A percentile compares a stretch with the other conserved stretches of the same genome.
phyloP scores from a whole-genome alignment of 30 jellyfish, hydroid and myxozoan species.

The Turritopsis dohrnii region DNA sequence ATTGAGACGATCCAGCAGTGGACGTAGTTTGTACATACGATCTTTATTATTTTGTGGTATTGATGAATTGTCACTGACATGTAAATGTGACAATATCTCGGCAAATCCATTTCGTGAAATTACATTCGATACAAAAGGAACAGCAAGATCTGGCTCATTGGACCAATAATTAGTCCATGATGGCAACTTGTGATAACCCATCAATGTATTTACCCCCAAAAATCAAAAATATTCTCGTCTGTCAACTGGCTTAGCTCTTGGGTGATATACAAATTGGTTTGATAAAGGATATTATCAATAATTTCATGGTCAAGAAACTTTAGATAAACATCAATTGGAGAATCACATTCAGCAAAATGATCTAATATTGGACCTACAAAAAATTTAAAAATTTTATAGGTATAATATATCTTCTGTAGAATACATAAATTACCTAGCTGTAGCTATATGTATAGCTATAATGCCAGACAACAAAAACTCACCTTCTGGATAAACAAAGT shows the following conservation, averaged over 20 bases:
- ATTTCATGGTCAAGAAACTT: conserved; percentile 43
- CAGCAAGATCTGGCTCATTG: conserved; percentile 53
- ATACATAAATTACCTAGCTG: no score
- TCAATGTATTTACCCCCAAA: conserved; percentile 41
- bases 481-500: conserved; percentile 14
- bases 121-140: conserved; percentile 50
- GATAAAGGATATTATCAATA: conserved; percentile 37
- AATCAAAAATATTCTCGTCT: conserved; percentile 43
- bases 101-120: conserved; percentile 47
- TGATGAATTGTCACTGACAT: conserved; percentile 51
- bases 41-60: conserved; percentile 59
- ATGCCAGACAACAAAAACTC: background rate
- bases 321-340: conserved; percentile 19
- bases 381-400: no score
- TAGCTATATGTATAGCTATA: no score
- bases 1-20: conserved; percentile 28
- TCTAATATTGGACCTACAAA: conserved; percentile 56
- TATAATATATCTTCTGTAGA: no score
- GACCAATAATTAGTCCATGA: conserved; percentile 48
- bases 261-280: conserved; percentile 43
- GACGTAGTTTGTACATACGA: conserved; percentile 41
- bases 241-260: conserved; percentile 27
- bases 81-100: conserved; percentile 38
- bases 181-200: no score
- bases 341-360: conserved; percentile 37